A percentile compares a stretch with the other conserved stretches of the same genome.
Conservation (phyloP, 2,113 vertebrate genomes). For the Leucopsar rothschildi region DNA sequence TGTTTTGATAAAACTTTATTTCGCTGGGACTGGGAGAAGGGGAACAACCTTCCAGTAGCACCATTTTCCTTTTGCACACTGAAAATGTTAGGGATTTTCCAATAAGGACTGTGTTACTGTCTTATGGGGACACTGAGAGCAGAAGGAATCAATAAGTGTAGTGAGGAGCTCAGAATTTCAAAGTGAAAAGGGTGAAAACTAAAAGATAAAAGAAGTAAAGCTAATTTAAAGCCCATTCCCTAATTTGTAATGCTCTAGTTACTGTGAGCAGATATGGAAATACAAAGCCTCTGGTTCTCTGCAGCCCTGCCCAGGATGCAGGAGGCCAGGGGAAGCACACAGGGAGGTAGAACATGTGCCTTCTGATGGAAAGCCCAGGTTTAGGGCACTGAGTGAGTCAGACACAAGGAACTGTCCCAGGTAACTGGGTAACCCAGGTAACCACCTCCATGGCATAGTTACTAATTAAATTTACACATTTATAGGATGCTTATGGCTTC, state of each 20-base stretch:
- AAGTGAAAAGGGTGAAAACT: neutral
- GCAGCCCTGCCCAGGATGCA: neutral
- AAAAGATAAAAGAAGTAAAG: neutral
- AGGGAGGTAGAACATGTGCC: fast-evolving
- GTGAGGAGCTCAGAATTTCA: neutral
- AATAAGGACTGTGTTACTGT: neutral
- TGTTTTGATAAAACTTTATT: neutral
- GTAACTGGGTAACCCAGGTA: neutral
- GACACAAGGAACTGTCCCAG: neutral
- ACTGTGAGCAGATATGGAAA: neutral
- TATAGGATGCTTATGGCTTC: neutral
- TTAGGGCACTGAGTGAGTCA: neutral
- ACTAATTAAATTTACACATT: neutral
- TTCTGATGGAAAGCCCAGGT: neutral
- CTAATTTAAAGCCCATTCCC: neutral
- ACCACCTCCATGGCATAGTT: neutral
- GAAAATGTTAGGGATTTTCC: neutral
- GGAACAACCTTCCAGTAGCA: neutral
- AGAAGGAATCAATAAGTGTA: neutral
- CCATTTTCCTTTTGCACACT: neutral
- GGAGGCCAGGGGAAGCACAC: neutral
- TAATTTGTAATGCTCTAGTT: neutral
- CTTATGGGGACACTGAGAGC: neutral
- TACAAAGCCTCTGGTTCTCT: neutral
- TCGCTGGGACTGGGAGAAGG: neutral